phyloP scores from a whole-genome alignment of 2,888 invertebrate genomes.

The Drosophila austrosaltans region DNA sequence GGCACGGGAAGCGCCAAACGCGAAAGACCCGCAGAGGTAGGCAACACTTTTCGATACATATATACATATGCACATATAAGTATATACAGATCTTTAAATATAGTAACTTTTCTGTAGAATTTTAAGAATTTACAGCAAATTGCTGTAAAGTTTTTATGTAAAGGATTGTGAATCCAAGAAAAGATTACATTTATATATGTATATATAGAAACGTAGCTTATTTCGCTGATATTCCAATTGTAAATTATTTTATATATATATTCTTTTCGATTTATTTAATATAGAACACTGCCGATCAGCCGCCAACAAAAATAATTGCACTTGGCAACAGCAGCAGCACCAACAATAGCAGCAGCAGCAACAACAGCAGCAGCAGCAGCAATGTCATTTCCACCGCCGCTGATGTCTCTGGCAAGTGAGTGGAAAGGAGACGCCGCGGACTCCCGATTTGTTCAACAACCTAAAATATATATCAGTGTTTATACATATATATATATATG shows the following conservation, averaged over 20 bases:
- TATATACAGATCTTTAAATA: too few relatives aligned
- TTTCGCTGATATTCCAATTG: too few relatives aligned
- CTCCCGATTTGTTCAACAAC: slow-evolving; percentile 10
- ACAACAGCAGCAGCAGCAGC: slow-evolving; percentile 8
- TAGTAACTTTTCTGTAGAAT: too few relatives aligned
- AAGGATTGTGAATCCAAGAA: too few relatives aligned
- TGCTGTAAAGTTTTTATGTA: too few relatives aligned
- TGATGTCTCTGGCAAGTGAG: slow-evolving; percentile 59
- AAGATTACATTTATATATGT: too few relatives aligned
- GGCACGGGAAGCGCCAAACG: slow-evolving; percentile 32
- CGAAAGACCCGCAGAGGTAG: slow-evolving; percentile 35
- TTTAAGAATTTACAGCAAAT: too few relatives aligned
- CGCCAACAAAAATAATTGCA: slow-evolving; percentile 62
- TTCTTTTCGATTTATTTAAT: background rate
- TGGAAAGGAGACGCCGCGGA: background rate
- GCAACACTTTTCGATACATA: background rate
- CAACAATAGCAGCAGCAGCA: slow-evolving; percentile 6
- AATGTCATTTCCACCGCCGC: slow-evolving; percentile 23
- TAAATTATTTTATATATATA: too few relatives aligned
- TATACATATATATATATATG: slow-evolving; percentile 19
- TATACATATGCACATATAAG: too few relatives aligned
- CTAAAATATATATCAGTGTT: slow-evolving; percentile 24
- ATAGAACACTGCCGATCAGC: slow-evolving; percentile 56
- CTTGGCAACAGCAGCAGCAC: slow-evolving; percentile 22
- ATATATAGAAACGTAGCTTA: too few relatives aligned